Evolutionary conservation across 2,113 vertebrate genomes (phyloP).

Genomic region (Ctenodactylus gundi): DNA sequence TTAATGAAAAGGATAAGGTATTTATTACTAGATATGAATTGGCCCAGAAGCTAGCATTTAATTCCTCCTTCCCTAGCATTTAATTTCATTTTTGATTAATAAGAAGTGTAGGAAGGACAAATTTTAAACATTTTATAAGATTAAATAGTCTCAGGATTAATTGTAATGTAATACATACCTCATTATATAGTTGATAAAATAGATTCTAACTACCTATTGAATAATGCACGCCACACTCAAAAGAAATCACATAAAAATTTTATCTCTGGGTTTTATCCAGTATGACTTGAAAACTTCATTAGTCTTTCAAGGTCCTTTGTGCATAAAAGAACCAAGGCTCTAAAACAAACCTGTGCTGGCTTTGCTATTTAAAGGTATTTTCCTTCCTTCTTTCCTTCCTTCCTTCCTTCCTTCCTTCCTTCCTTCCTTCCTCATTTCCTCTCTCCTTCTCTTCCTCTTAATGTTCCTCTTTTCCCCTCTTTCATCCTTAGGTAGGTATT

Average conservation of each 20-base stretch:
- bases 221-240: conserved; percentile 46
- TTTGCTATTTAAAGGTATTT: not conserved
- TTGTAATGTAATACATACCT: conserved; percentile 13
- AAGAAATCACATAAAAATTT: conserved; percentile 48
- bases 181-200: conserved; percentile 52
- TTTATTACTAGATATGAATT: not conserved
- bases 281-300: not conserved
- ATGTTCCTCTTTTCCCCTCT: not conserved
- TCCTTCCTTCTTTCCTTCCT: not conserved
- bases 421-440: not conserved
- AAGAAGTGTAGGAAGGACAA: not conserved
- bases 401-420: not conserved
- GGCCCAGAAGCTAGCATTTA: not conserved
- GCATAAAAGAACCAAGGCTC: not conserved
- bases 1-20: not conserved
- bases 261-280: conserved; percentile 18
- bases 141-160: conserved; percentile 35
- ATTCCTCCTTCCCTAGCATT: not conserved
- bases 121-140: conserved; percentile 63
- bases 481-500: not conserved
- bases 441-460: not conserved
- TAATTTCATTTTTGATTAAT: conserved; percentile 60
- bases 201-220: conserved; percentile 52
- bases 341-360: not conserved
- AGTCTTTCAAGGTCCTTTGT: not conserved